These are phyloP conservation scores for Zelleria hepariella DNA, from an alignment of 2,888 invertebrate species.

Conservation along the genomic window DNA sequence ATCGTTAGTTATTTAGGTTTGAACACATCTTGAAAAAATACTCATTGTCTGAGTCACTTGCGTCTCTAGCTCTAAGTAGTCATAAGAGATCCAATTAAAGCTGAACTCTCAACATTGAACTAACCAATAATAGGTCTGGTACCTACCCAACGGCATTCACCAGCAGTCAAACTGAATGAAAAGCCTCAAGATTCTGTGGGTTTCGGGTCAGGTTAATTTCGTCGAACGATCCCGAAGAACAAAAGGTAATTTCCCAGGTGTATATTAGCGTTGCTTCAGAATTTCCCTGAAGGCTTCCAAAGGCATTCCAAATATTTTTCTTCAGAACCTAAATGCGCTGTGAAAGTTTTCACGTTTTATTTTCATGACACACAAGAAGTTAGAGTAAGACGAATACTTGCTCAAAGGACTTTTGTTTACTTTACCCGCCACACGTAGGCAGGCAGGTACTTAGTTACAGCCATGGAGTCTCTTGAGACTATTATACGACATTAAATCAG, in stretches of 20 bases:
- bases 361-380: background rate
- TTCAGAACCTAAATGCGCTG: background rate
- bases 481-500: too few species aligned
- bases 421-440: background rate
- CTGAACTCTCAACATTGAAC: too few species aligned
- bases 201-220: background rate
- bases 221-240: background rate
- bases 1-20: background rate
- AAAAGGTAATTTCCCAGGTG: slow-evolving; percentile 9
- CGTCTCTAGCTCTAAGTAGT: background rate
- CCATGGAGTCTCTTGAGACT: background rate
- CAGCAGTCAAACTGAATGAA: too few species aligned
- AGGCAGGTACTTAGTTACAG: background rate
- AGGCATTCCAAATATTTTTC: slow-evolving; percentile 1
- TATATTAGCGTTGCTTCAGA: slow-evolving; percentile 4
- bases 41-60: background rate
- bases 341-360: background rate
- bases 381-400: background rate
- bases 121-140: too few species aligned
- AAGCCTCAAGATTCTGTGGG: too few species aligned
- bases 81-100: background rate
- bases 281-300: slow-evolving; percentile 5
- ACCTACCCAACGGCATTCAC: too few species aligned
- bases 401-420: background rate
- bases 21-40: background rate